These are phyloP conservation scores for Nilaparvata lugens DNA, from an alignment of 1,140 invertebrate genomes.

Conservation along the genomic window DNA sequence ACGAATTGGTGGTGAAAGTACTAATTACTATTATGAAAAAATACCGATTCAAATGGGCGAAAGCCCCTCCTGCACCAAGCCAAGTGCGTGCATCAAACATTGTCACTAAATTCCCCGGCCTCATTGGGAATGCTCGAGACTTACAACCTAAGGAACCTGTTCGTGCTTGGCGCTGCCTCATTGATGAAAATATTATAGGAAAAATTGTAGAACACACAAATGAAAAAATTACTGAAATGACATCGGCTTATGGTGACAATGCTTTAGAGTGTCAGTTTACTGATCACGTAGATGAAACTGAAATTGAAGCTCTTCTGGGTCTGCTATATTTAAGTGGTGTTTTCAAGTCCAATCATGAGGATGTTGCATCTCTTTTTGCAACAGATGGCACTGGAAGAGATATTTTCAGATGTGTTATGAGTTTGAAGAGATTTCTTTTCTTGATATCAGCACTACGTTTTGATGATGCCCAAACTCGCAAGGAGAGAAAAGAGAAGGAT, in stretches of 20 bases:
- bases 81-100: no score
- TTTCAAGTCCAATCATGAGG: constrained; percentile 22
- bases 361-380: constrained; percentile 22
- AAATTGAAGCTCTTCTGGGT: constrained; percentile 20
- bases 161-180: background rate
- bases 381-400: constrained; percentile 23
- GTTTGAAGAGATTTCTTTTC: constrained; percentile 22
- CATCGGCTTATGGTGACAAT: background rate
- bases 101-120: no score
- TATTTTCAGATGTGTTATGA: constrained; percentile 23
- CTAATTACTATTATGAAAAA: no score
- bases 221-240: background rate
- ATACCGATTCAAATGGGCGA: no score
- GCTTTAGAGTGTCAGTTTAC: background rate
- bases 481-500: background rate
- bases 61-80: no score
- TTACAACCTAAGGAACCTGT: background rate
- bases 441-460: constrained; percentile 14
- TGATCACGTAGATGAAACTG: background rate
- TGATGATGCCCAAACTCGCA: constrained; percentile 1
- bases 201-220: background rate
- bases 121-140: no score
- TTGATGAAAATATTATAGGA: background rate
- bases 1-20: no score
- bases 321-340: constrained; percentile 16